phyloP scores from a whole-genome alignment of 1,140 invertebrate genomes.

The Tetramorium parvispinum region DNA sequence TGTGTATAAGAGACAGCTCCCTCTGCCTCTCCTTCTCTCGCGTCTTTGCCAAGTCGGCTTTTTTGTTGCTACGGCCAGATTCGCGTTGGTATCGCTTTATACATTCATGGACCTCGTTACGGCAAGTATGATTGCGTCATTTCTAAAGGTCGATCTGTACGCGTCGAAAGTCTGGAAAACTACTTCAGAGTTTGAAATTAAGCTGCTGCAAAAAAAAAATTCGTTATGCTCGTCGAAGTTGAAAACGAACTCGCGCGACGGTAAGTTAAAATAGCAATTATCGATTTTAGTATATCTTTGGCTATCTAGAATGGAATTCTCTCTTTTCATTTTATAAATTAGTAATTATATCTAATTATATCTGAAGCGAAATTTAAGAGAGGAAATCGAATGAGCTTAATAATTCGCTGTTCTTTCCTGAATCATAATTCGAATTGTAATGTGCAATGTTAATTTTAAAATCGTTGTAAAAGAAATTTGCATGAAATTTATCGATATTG shows the following conservation, averaged over 20 bases:
- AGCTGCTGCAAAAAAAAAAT: background rate
- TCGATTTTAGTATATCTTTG: background rate
- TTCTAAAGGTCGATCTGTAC: background rate
- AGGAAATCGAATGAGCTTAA: background rate
- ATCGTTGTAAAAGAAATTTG: background rate
- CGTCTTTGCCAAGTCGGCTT: slow-evolving; percentile 36
- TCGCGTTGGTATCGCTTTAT: slow-evolving; percentile 13
- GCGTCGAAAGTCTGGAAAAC: slow-evolving; percentile 2
- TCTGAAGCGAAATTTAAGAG: background rate
- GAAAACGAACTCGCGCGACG: background rate
- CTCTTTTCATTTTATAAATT: background rate
- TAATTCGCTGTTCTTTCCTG: background rate
- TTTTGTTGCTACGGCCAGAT: slow-evolving; percentile 40
- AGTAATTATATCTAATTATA: background rate
- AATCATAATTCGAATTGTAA: background rate
- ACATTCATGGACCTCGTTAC: slow-evolving; percentile 28
- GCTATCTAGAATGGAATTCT: background rate
- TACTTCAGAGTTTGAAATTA: background rate
- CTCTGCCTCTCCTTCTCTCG: background rate
- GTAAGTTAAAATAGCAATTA: background rate
- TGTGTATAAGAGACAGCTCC: no score
- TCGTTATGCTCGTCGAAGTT: background rate
- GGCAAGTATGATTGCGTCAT: slow-evolving; percentile 25
- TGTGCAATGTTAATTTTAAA: background rate
- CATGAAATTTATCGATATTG: background rate